phyloP scores from a whole-genome alignment of 2,888 invertebrate species.

The Neoitamus cyanurus region DNA sequence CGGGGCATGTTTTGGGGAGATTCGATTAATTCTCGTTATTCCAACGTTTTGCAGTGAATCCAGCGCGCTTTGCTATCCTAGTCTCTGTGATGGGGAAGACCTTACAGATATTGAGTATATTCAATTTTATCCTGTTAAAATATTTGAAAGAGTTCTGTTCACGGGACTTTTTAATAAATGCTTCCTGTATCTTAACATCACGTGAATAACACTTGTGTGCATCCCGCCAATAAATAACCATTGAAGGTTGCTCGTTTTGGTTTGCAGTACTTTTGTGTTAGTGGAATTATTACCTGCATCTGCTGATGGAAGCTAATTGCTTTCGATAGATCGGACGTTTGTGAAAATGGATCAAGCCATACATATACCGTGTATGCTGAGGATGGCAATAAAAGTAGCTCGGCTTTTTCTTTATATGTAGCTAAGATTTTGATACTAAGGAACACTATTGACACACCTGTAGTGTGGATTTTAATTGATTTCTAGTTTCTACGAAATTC shows the following conservation, averaged over 20 bases:
- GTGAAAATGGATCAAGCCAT: too few relatives aligned
- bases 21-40: not conserved
- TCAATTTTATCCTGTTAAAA: not conserved
- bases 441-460: too few relatives aligned
- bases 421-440: too few relatives aligned
- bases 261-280: not conserved
- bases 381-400: too few relatives aligned
- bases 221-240: not conserved
- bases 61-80: not conserved
- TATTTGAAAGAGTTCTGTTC: not conserved
- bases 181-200: not conserved
- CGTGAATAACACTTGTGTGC: not conserved
- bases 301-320: too few relatives aligned
- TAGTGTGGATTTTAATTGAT: too few relatives aligned
- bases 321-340: too few relatives aligned
- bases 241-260: not conserved
- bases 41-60: constrained; percentile 12
- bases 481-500: too few relatives aligned
- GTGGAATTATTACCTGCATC: too few relatives aligned
- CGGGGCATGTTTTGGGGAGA: not conserved
- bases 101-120: not conserved
- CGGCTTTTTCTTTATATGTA: too few relatives aligned
- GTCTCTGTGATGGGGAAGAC: constrained; percentile 5
- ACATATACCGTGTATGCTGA: too few relatives aligned
- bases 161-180: not conserved